Conservation (phyloP, 2,888 invertebrate species). For the Cybosia mesomella region DNA sequence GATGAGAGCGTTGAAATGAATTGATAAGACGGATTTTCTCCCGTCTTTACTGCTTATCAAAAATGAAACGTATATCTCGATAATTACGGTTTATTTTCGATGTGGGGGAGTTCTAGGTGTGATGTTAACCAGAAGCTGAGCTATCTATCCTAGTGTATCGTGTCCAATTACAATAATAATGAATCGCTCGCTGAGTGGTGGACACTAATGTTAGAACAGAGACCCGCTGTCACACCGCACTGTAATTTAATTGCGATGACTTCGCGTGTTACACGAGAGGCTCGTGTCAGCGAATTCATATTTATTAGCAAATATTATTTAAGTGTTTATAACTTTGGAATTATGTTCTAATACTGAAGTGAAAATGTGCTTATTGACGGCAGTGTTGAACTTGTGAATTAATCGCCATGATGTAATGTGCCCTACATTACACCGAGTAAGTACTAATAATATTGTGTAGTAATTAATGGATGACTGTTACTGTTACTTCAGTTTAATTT, state of each 20-base stretch:
- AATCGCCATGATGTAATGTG: background rate
- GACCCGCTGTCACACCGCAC: slow-evolving; percentile 56
- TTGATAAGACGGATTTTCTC: slow-evolving; percentile 56
- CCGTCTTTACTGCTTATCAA: slow-evolving; percentile 19
- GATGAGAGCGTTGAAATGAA: slow-evolving; percentile 51
- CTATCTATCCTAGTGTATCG: slow-evolving; percentile 71
- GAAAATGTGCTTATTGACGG: background rate
- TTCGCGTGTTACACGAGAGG: slow-evolving; percentile 26
- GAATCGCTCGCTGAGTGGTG: slow-evolving; percentile 64
- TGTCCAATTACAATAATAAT: slow-evolving; percentile 78
- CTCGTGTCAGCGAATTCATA: slow-evolving; percentile 8
- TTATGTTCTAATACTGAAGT: background rate
- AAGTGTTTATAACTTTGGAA: background rate
- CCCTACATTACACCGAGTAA: background rate
- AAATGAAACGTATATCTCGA: slow-evolving; percentile 43
- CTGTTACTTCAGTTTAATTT: slow-evolving; percentile 6
- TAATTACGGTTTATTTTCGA: slow-evolving; percentile 46
- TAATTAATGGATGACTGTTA: slow-evolving; percentile 2
- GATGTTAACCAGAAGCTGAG: slow-evolving; percentile 62
- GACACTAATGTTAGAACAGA: slow-evolving; percentile 61
- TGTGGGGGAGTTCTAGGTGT: slow-evolving; percentile 40
- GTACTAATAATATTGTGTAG: background rate
- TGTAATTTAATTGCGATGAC: slow-evolving; percentile 37
- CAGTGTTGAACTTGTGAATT: no score
- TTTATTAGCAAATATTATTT: background rate